phyloP scores from a whole-genome alignment of 2,888 invertebrate species.

The Ophioninae sp. region DNA sequence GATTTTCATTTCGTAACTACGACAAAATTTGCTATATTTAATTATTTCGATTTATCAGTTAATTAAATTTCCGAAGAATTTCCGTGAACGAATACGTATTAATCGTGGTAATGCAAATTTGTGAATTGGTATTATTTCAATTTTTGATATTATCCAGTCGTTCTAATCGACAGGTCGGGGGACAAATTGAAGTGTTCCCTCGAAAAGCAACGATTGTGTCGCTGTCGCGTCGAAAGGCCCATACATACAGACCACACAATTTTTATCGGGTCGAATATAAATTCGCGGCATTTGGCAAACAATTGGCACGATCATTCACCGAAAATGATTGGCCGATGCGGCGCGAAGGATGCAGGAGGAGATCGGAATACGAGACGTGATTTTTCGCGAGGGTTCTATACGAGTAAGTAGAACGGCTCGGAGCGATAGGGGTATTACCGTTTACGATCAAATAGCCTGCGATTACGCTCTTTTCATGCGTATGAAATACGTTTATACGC shows the following conservation, averaged over 20 bases:
- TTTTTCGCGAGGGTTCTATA: constrained; percentile 67
- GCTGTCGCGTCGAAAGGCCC: not conserved
- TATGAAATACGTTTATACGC: constrained; percentile 54
- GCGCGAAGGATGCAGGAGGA: not conserved
- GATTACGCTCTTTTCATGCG: constrained; percentile 72
- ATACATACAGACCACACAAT: constrained; percentile 4
- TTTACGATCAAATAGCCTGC: constrained; percentile 78
- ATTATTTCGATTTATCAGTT: no score
- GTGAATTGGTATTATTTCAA: no score
- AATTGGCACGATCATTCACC: constrained; percentile 77
- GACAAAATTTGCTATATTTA: no score
- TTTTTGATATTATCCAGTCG: no score
- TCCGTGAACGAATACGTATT: no score
- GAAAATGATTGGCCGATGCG: constrained; percentile 74
- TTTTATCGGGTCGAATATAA: constrained; percentile 30
- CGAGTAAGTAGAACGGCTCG: constrained; percentile 77
- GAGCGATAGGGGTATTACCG: constrained; percentile 74
- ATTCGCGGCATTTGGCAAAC: constrained; percentile 72
- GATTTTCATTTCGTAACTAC: no score
- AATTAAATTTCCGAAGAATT: no score
- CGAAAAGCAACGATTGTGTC: not conserved
- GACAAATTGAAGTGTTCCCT: not conserved
- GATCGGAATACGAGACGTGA: constrained; percentile 20
- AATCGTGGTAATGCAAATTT: no score
- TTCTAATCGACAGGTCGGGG: not conserved